Percentiles rank a stretch among this genome's conserved stretches.
Evolutionary conservation across 35 echinoderm and acorn worm species (phyloP).

Genomic region (Anneissia japonica): DNA sequence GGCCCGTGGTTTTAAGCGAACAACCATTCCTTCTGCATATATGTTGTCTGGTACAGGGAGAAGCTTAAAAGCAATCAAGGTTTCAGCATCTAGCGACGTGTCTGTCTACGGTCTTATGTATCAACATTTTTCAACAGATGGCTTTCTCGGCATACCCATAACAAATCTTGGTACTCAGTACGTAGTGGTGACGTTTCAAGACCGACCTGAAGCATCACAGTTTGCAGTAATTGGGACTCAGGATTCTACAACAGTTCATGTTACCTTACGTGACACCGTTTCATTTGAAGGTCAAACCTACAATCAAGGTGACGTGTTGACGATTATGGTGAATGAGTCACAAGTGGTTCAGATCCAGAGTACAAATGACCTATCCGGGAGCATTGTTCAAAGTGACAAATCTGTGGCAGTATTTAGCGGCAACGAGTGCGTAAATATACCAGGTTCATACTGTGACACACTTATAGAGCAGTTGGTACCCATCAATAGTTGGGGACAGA

Average conservation of each 20-base stretch:
- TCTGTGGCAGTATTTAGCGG: slow-evolving; percentile 46
- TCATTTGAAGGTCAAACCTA: slow-evolving; percentile 27
- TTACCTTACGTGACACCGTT: background rate
- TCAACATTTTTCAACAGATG: slow-evolving; percentile 38
- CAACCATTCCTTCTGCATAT: slow-evolving; percentile 13
- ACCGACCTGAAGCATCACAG: background rate
- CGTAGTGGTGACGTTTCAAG: background rate
- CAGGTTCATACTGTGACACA: slow-evolving; percentile 18
- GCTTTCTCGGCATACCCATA: slow-evolving; percentile 48
- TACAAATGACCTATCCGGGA: slow-evolving; percentile 26
- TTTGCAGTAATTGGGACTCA: slow-evolving; percentile 42
- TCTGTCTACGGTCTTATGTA: slow-evolving; percentile 45
- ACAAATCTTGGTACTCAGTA: slow-evolving; percentile 42
- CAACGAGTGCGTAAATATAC: slow-evolving; percentile 15
- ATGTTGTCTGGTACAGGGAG: slow-evolving; percentile 8
- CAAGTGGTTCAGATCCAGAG: slow-evolving; percentile 49
- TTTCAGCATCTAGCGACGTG: slow-evolving; percentile 44
- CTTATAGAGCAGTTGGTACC: slow-evolving; percentile 43
- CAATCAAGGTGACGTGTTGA: slow-evolving; percentile 17
- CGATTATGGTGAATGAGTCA: slow-evolving; percentile 10
- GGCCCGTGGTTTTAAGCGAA: slow-evolving; percentile 8
- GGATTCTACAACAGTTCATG: slow-evolving; percentile 25
- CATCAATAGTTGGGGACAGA: slow-evolving; percentile 39
- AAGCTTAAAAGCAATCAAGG: slow-evolving; percentile 36
- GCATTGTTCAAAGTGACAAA: slow-evolving; percentile 34